A percentile compares a stretch with the other conserved stretches of the same genome.
phyloP scores from a whole-genome alignment of 2,888 invertebrate genomes.

The Cremastinae sp. region DNA sequence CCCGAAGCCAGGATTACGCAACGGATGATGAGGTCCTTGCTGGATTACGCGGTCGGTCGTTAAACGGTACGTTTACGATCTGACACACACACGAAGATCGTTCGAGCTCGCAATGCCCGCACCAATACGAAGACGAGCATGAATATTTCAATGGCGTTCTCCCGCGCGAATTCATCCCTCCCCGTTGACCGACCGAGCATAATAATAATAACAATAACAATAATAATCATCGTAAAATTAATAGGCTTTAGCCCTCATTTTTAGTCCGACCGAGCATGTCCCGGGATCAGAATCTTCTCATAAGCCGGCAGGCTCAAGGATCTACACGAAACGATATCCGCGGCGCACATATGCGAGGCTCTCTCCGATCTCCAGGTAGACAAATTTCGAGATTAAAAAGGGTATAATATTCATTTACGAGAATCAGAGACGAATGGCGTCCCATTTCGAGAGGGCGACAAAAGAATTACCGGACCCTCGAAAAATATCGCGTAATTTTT shows the following conservation, averaged over 20 bases:
- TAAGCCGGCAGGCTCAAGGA: slow-evolving; percentile 47
- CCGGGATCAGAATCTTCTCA: slow-evolving; percentile 11
- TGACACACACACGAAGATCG: slow-evolving; percentile 3
- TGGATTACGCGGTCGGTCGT: slow-evolving; percentile 70
- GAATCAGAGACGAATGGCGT: too few relatives aligned
- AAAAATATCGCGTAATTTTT: too few relatives aligned
- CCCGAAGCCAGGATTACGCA: slow-evolving; percentile 65
- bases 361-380: background rate
- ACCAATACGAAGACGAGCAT: slow-evolving; percentile 14
- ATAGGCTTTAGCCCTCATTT: slow-evolving; percentile 43
- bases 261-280: slow-evolving; percentile 32
- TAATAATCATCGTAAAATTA: slow-evolving; percentile 11
- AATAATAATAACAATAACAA: slow-evolving; percentile 42
- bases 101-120: background rate
- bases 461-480: too few relatives aligned
- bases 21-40: slow-evolving; percentile 57
- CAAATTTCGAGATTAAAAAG: too few relatives aligned
- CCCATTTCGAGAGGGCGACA: too few relatives aligned
- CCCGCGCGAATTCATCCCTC: slow-evolving; percentile 23
- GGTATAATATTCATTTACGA: too few relatives aligned
- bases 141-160: slow-evolving; percentile 15
- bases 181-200: slow-evolving; percentile 15
- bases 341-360: background rate
- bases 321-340: slow-evolving; percentile 43
- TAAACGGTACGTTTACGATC: slow-evolving; percentile 70